phyloP scores from a whole-genome alignment of 2,797 vertebrate genomes.

The Sebastes hubbsi region DNA sequence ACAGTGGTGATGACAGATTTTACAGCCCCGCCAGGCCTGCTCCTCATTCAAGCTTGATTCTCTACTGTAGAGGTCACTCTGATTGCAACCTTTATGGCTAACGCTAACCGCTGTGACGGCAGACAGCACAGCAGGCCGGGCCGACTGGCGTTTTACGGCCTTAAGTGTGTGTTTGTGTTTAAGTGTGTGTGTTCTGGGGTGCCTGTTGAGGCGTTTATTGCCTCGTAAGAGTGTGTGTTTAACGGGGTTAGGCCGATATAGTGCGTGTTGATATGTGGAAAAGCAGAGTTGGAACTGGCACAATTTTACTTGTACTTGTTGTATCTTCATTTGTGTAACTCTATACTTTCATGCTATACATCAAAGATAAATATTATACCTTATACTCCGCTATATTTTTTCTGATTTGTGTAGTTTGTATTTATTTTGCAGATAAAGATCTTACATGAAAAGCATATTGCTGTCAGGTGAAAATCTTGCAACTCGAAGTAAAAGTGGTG shows the following conservation, averaged over 20 bases:
- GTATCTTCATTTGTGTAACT: neutral
- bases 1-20: constrained; percentile 54
- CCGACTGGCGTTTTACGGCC: constrained; percentile 51
- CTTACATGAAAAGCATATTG: neutral
- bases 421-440: neutral
- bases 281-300: neutral
- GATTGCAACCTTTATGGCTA: constrained; percentile 59
- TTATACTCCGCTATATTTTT: neutral
- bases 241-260: constrained; percentile 27
- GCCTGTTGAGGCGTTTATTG: constrained; percentile 44
- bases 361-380: neutral
- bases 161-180: constrained; percentile 57
- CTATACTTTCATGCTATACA: neutral
- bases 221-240: constrained; percentile 53
- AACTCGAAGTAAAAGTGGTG: neutral
- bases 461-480: neutral
- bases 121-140: constrained; percentile 59
- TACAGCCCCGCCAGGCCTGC: constrained; percentile 43
- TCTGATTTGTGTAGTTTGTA: neutral
- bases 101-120: constrained; percentile 27
- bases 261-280: constrained; percentile 1
- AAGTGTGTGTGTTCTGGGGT: constrained; percentile 30
- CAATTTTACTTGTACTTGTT: neutral
- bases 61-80: constrained; percentile 72
- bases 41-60: constrained; percentile 43